Conservation (phyloP, 2,888 invertebrate species). For the Andricus curvator region DNA sequence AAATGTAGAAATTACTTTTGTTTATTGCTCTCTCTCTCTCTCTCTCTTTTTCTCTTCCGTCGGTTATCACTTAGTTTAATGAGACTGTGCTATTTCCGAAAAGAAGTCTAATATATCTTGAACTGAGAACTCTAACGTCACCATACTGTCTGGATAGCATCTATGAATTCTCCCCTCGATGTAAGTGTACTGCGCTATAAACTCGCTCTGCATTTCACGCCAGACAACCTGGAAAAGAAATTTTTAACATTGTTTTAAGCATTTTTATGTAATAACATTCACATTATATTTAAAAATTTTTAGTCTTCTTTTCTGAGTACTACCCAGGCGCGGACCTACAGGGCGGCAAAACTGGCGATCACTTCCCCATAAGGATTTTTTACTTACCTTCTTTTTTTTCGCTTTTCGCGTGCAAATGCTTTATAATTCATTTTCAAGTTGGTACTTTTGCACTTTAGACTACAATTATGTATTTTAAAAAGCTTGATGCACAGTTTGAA, state of each 20-base stretch:
- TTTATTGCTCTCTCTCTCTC: slow-evolving; percentile 1
- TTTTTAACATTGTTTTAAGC: slow-evolving; percentile 36
- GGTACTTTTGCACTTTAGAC: too few species aligned
- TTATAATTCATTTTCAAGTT: too few species aligned
- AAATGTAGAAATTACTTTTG: slow-evolving; percentile 1
- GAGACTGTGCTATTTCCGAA: slow-evolving; percentile 98
- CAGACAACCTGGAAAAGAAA: slow-evolving; percentile 90
- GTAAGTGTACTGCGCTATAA: slow-evolving; percentile 96
- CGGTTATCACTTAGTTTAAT: slow-evolving; percentile 80
- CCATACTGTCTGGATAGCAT: slow-evolving; percentile 97
- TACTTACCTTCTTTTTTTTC: too few species aligned
- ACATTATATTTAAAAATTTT: background rate
- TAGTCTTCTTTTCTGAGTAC: slow-evolving; percentile 37
- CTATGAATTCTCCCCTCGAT: slow-evolving; percentile 95
- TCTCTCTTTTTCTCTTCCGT: background rate
- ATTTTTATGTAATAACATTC: slow-evolving; percentile 23
- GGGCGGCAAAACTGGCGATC: too few species aligned
- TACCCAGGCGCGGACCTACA: slow-evolving; percentile 44
- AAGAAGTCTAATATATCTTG: slow-evolving; percentile 97
- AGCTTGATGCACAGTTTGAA: too few species aligned
- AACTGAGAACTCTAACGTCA: slow-evolving; percentile 95
- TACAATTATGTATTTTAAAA: too few species aligned
- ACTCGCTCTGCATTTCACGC: slow-evolving; percentile 99
- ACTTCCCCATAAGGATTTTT: too few species aligned
- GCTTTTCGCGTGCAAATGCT: too few species aligned